Percentiles rank a stretch among this genome's conserved stretches.
Conservation (phyloP, 1,140 invertebrate genomes). For the Lordiphosa collinella region DNA sequence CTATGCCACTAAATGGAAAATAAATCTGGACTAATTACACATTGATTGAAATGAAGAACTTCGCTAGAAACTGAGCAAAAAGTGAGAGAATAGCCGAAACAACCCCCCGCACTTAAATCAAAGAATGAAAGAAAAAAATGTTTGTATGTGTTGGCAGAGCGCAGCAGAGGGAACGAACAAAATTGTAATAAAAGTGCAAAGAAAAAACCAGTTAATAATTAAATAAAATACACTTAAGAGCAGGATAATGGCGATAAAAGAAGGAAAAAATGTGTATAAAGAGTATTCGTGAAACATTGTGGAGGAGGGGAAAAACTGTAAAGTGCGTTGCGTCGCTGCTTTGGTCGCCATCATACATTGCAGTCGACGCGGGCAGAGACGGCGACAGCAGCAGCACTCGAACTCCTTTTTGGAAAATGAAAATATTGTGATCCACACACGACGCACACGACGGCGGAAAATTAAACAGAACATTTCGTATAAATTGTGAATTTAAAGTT, state of each 20-base stretch:
- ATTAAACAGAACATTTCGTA: slow-evolving; percentile 2
- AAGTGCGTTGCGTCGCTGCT: slow-evolving; percentile 69
- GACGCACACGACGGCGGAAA: slow-evolving; percentile 5
- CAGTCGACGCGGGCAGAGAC: slow-evolving; percentile 11
- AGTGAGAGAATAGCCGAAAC: slow-evolving; percentile 38
- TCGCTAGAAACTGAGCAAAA: slow-evolving; percentile 18
- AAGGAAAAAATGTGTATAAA: neutral
- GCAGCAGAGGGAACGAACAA: slow-evolving; percentile 40
- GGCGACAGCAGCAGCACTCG: slow-evolving; percentile 15
- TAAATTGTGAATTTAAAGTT: slow-evolving; percentile 1
- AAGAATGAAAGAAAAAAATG: slow-evolving; percentile 41
- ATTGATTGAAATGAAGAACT: slow-evolving; percentile 8
- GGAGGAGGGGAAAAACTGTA: slow-evolving; percentile 38
- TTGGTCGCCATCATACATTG: slow-evolving; percentile 62
- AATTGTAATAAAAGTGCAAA: slow-evolving; percentile 40
- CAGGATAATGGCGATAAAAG: neutral
- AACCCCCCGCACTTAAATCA: slow-evolving; percentile 68
- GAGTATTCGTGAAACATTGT: slow-evolving; percentile 9
- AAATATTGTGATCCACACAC: slow-evolving; percentile 35
- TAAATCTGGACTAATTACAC: slow-evolving; percentile 13
- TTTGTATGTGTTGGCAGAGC: slow-evolving; percentile 70
- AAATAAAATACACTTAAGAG: neutral
- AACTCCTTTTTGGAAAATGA: slow-evolving; percentile 19
- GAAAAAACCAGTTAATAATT: slow-evolving; percentile 1
- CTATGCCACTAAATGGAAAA: slow-evolving; percentile 36